Evolutionary conservation across 2,888 invertebrate species (phyloP), one percentile per base, ranked within the genome.

Genomic region (Barypeithes pellucidus): DNA sequence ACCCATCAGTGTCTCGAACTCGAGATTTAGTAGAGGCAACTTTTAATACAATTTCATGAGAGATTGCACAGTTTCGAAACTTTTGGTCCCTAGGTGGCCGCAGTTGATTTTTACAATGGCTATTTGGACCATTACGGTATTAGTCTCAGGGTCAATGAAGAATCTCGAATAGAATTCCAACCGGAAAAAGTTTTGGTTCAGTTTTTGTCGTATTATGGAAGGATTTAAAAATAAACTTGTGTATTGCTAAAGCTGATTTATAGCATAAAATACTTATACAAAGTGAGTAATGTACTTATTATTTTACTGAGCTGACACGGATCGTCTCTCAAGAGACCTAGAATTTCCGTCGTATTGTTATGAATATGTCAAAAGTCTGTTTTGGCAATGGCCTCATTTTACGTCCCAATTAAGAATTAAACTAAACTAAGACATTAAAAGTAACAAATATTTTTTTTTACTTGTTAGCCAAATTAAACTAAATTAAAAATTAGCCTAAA

Each of bases 41-140:
- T 80, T 80, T 79, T 79, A 79, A 80, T 79, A 79, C 80, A 79
- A 80, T 81, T 81, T 80, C 77, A 77, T 79, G 73, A 76, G 78
- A 78, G 76, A 79, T 79, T 78, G 77, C 77, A 52, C 73, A 76
- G 54, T 78, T 76, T 77, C 63, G 62, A 75, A 79, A 80, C 75
- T 78, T 79, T 75, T 41, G 75, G 76, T 73, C 77, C 72, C 73
- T 43, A 66, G 72, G 66, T 75, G 75, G 69, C 75, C 69, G 60
- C 73, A 67, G 76, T 77, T 75, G 73, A 77, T 78, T 77, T 77
- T 77, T 79, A 76, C 75, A 74, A 72, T 62, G 43, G 62, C 62
- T 16, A 24, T 62, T 29, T 62, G 24, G 24, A 18, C 62, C 62
- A 62, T 62, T 62, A 47, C 16, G 29, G 22, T 62, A 62, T 62